Percentiles rank a stretch among this genome's conserved stretches.
Conservation (phyloP, 2,888 invertebrate genomes). For the Polyploca ridens region DNA sequence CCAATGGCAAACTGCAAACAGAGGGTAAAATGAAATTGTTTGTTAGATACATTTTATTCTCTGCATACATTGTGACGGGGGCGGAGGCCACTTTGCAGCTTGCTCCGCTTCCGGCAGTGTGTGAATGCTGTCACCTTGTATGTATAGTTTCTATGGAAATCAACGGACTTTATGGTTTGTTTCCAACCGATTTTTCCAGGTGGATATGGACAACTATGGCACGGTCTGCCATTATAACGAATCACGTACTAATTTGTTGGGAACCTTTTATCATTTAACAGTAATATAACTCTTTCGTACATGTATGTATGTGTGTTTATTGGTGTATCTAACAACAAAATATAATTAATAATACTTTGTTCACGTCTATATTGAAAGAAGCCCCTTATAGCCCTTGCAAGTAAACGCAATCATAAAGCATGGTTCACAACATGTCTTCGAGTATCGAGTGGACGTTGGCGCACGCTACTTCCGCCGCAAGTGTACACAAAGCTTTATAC, state of each 20-base stretch:
- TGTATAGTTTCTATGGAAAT: constrained; percentile 63
- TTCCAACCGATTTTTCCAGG: constrained; percentile 16
- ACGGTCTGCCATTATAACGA: too few species aligned
- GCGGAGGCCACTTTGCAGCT: constrained; percentile 70
- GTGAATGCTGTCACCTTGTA: constrained; percentile 74
- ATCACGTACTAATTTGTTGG: too few species aligned
- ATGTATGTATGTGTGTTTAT: too few species aligned
- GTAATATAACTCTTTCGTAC: too few species aligned
- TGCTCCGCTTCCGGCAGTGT: constrained; percentile 71
- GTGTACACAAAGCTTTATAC: constrained; percentile 34
- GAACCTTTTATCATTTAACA: too few species aligned
- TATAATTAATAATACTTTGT: constrained; percentile 15
- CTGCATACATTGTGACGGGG: constrained; percentile 36
- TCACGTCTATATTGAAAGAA: constrained; percentile 23
- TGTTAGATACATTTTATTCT: constrained; percentile 31
- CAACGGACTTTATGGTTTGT: constrained; percentile 50
- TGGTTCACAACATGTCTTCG: constrained; percentile 25
- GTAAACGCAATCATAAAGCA: constrained; percentile 28
- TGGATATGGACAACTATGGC: too few species aligned
- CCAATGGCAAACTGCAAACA: constrained; percentile 11
- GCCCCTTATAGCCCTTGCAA: constrained; percentile 16
- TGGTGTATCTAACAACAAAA: neutral
- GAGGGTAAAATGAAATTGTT: constrained; percentile 12
- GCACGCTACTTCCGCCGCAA: constrained; percentile 36
- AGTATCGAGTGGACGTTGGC: constrained; percentile 18